phyloP scores from a whole-genome alignment of 2,888 invertebrate genomes.

The Drosophila aldrichi region DNA sequence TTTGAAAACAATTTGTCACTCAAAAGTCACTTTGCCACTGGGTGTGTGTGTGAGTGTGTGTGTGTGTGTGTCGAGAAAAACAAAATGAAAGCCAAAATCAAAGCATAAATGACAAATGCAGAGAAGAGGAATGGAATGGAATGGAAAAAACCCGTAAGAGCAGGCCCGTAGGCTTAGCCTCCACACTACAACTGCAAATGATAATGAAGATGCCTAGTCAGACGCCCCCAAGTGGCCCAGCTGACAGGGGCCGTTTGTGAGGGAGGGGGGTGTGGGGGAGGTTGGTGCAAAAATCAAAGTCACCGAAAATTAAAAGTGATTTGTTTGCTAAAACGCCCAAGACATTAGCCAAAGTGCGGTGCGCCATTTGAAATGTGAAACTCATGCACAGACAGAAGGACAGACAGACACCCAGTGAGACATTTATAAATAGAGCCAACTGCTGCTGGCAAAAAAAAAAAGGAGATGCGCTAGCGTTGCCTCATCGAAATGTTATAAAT shows the following conservation, averaged over 20 bases:
- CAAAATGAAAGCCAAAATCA: constrained; percentile 60
- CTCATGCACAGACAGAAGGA: constrained; percentile 61
- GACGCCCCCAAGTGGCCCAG: constrained; percentile 43
- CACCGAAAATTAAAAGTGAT: constrained; percentile 82
- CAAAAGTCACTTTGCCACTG: constrained; percentile 74
- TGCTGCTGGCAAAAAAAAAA: not conserved
- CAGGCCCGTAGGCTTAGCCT: constrained; percentile 31
- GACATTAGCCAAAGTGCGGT: constrained; percentile 49
- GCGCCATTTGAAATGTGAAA: constrained; percentile 72
- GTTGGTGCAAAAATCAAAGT: constrained; percentile 74
- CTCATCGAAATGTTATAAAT: constrained; percentile 20
- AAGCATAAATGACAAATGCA: constrained; percentile 75
- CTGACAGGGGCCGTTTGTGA: too few relatives aligned
- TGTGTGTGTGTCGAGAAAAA: constrained; percentile 27
- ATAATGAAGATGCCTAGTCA: constrained; percentile 78
- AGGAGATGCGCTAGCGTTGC: not conserved
- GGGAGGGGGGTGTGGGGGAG: constrained; percentile 1
- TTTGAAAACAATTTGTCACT: constrained; percentile 82
- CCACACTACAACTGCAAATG: constrained; percentile 42
- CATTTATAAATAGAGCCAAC: constrained; percentile 69
- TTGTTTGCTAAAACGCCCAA: constrained; percentile 80
- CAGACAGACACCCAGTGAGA: constrained; percentile 39
- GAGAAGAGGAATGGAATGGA: constrained; percentile 5
- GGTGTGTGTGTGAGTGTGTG: constrained; percentile 22
- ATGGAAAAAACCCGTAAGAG: constrained; percentile 11